These are phyloP conservation scores for Drosophila neonasuta DNA, from an alignment of 2,888 invertebrate genomes.

Conservation along the genomic window DNA sequence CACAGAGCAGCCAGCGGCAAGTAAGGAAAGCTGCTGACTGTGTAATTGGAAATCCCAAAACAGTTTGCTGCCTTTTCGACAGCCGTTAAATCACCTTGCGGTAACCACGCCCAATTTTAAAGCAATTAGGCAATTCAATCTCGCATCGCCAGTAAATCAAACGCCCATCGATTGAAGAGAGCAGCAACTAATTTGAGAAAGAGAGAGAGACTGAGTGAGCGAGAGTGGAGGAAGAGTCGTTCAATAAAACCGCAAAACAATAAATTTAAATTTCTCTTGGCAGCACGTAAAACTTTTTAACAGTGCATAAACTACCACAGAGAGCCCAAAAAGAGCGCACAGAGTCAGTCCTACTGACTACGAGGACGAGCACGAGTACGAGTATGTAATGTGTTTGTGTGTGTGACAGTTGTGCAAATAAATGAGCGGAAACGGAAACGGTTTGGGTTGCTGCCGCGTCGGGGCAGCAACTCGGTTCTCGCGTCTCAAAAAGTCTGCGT, in stretches of 20 bases:
- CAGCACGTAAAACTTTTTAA: conserved; percentile 66
- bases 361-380: too few species aligned
- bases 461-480: not conserved
- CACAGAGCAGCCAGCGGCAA: not conserved
- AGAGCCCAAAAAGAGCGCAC: conserved; percentile 21
- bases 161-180: conserved; percentile 68
- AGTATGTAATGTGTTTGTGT: conserved; percentile 15
- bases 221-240: conserved; percentile 37
- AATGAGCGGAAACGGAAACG: conserved; percentile 75
- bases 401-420: conserved; percentile 71
- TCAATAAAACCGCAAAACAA: conserved; percentile 74
- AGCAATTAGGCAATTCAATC: conserved; percentile 70
- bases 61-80: conserved; percentile 19
- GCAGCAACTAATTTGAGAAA: conserved; percentile 60
- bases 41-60: conserved; percentile 45
- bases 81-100: conserved; percentile 46
- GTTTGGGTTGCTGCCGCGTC: conserved; percentile 58
- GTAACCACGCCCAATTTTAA: conserved; percentile 63
- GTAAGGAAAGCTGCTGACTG: conserved; percentile 2
- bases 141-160: conserved; percentile 68
- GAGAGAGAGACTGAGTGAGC: conserved; percentile 1
- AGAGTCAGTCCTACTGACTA: too few species aligned
- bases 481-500: not conserved
- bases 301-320: conserved; percentile 63
- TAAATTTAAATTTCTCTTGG: conserved; percentile 72